Evolutionary conservation across 2,888 invertebrate genomes (phyloP).

Genomic region (Tachina grossa): DNA sequence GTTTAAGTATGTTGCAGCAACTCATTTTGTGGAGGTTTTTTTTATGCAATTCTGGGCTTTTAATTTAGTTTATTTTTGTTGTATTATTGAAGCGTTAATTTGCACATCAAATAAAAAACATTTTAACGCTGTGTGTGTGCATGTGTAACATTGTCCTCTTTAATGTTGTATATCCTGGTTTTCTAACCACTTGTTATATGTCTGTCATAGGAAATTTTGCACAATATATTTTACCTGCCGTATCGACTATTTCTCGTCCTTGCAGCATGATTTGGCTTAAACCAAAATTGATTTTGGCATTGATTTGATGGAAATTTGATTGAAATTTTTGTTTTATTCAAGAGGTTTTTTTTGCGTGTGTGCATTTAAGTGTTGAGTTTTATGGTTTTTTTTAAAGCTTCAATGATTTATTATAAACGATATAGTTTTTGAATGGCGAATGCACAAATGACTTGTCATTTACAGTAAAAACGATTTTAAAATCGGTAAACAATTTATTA

Average conservation of each 20-base stretch:
- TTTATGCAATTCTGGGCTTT: constrained; percentile 34
- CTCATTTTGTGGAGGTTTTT: constrained; percentile 12
- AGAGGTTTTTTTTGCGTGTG: constrained; percentile 13
- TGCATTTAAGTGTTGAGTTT: constrained; percentile 33
- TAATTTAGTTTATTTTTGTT: constrained; percentile 54
- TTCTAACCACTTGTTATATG: constrained; percentile 51
- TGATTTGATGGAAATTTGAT: constrained; percentile 74
- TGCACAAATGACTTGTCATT: constrained; percentile 49
- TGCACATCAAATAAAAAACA: constrained; percentile 18
- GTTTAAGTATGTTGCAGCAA: background rate
- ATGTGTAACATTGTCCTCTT: background rate
- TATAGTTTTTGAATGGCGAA: constrained; percentile 38
- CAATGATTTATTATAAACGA: constrained; percentile 62
- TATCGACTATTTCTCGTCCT: background rate
- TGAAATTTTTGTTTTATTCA: constrained; percentile 70
- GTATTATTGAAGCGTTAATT: constrained; percentile 59
- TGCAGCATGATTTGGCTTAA: constrained; percentile 22
- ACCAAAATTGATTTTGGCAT: constrained; percentile 74
- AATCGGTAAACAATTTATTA: background rate
- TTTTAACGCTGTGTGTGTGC: too few relatives aligned
- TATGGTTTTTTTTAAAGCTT: constrained; percentile 8
- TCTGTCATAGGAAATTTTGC: constrained; percentile 1
- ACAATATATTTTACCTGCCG: background rate
- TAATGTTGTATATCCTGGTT: constrained; percentile 47
- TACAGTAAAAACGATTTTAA: constrained; percentile 50